Base-by-base conservation (phyloP, 2,888 invertebrate species). In the Epinotia ramella region DNA sequence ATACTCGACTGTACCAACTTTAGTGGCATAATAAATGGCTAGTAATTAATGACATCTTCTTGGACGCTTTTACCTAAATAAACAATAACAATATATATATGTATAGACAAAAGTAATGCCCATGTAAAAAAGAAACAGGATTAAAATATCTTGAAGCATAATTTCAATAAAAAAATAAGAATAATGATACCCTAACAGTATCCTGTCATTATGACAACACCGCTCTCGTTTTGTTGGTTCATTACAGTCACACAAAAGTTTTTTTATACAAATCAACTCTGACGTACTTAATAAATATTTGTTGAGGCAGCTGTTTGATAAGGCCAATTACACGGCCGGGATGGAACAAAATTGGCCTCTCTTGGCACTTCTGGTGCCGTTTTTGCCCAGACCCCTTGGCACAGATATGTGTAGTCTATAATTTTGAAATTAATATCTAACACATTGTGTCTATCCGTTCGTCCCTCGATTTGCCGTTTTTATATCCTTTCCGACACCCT, bases 341-440 rank as follows among this genome's bases (percentile, higher is more conserved):
- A 88, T 90, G 91, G 92, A 92, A 93, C 93, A 89, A 72, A 76
- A 93, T 90, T 88, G 89, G 85, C 80, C 83, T 86, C 88, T 90
- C 91, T 92, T 92, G 92, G 88, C 93, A 93, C 93, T 93, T 91
- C 91, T 92, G 91, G 91, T 88, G 90, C 85, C 86, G 90, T 92
- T 93, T 92, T 91, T 92, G 89, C 85, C 78, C 82, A 87, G 86
- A 89, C 91, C 92, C 91, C 92, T 92, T 92, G 89, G 88, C 87
- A 85, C 82, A 87, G 82, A 84, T 82, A 82, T 79, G 80, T 84
- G 84, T 84, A 89, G 88, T 88, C 93, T 93, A 89, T 93, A 92
- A 94, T 94, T 93, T 94, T 80, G 84, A 86, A 90, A 94, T 94
- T 93, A 93, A 94, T 93, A 93, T 93, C 91, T 92, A 92, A 93